Evolutionary conservation across 1,140 invertebrate species (phyloP).

Genomic region (Anadara kagoshimensis): DNA sequence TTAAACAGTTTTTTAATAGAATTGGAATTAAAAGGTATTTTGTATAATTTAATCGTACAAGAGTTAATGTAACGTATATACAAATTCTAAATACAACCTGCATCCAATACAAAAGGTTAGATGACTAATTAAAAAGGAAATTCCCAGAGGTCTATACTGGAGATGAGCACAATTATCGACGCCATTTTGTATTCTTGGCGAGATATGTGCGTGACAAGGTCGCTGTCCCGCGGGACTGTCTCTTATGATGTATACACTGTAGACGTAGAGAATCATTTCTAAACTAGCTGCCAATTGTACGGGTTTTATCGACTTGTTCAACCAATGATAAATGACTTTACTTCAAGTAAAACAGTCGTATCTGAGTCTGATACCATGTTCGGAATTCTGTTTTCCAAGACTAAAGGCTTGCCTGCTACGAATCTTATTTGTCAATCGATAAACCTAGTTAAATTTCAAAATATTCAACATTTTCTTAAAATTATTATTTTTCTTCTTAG

Average conservation of each 20-base stretch:
- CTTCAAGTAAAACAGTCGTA: neutral
- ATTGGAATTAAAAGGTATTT: too few species aligned
- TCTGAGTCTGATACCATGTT: too few species aligned
- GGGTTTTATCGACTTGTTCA: neutral
- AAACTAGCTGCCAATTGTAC: slow-evolving; percentile 21
- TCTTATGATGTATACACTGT: slow-evolving; percentile 7
- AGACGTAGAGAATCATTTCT: slow-evolving; percentile 15
- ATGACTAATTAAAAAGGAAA: slow-evolving; percentile 41
- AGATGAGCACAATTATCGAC: slow-evolving; percentile 35
- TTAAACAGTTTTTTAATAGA: too few species aligned
- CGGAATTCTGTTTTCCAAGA: too few species aligned
- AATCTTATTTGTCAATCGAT: too few species aligned
- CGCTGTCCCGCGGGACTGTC: slow-evolving; percentile 9
- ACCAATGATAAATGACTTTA: slow-evolving; percentile 15
- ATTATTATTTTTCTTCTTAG: too few species aligned
- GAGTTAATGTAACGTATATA: neutral
- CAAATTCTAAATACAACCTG: slow-evolving; percentile 29
- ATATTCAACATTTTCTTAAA: too few species aligned
- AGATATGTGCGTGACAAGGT: slow-evolving; percentile 31
- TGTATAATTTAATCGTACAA: neutral
- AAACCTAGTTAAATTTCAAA: too few species aligned
- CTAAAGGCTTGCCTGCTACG: too few species aligned
- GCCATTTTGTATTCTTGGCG: slow-evolving; percentile 33
- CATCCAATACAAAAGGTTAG: slow-evolving; percentile 21
- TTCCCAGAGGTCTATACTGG: slow-evolving; percentile 32